These are phyloP conservation scores for Pseudochaenichthys georgianus DNA, from an alignment of 2,797 vertebrate genomes.

Conservation along the genomic window DNA sequence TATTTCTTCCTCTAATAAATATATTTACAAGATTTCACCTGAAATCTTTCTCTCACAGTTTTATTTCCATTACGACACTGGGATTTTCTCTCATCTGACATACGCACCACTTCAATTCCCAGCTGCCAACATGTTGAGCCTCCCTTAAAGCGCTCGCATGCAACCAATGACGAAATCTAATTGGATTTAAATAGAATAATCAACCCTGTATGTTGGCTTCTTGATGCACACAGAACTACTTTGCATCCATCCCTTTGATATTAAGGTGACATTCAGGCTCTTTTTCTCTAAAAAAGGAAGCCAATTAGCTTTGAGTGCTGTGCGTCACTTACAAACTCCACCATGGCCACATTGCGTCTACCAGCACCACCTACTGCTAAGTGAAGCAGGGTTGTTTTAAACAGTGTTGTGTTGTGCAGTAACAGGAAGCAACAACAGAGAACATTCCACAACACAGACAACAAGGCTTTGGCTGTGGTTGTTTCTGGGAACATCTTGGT, in stretches of 20 bases:
- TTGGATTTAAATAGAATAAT: conserved; percentile 65
- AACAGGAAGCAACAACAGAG: conserved; percentile 52
- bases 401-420: conserved; percentile 14
- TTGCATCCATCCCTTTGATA: conserved; percentile 39
- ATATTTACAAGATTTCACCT: conserved; percentile 52
- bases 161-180: conserved; percentile 52
- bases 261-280: conserved; percentile 26
- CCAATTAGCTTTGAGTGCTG: conserved; percentile 15
- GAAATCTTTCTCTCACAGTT: conserved; percentile 40
- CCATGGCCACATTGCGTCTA: neutral
- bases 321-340: conserved; percentile 21
- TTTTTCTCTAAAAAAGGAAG: conserved; percentile 29
- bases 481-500: conserved; percentile 44
- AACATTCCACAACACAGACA: conserved; percentile 44
- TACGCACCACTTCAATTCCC: conserved; percentile 48
- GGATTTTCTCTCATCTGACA: conserved; percentile 45
- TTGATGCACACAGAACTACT: conserved; percentile 37
- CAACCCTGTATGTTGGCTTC: conserved; percentile 38
- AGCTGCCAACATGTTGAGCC: conserved; percentile 62
- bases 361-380: conserved; percentile 9
- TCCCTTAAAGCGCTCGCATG: conserved; percentile 49
- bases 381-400: conserved; percentile 18
- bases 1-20: conserved; percentile 53
- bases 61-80: conserved; percentile 44
- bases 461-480: conserved; percentile 28